Evolutionary conservation across 1,140 invertebrate genomes (phyloP).

Genomic region (Anoplophora glabripennis): DNA sequence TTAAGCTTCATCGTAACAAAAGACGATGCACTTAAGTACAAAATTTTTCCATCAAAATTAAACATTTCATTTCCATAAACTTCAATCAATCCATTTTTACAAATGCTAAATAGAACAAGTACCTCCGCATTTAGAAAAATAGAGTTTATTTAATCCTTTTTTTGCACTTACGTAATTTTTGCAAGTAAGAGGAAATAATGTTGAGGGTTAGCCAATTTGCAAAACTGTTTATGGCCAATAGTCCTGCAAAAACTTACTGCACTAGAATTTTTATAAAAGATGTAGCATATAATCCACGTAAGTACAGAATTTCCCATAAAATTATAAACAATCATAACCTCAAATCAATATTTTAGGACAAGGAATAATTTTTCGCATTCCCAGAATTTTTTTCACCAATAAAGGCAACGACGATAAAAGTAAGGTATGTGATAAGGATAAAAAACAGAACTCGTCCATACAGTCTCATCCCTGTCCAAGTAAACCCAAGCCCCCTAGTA

Average conservation of each 20-base stretch:
- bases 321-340: background rate
- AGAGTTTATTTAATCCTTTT: background rate
- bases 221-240: background rate
- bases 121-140: background rate
- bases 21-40: too few relatives aligned
- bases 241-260: background rate
- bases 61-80: background rate
- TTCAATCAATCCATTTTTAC: background rate
- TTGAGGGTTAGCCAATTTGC: background rate
- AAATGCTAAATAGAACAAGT: background rate
- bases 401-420: slow-evolving; percentile 15
- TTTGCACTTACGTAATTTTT: background rate
- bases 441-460: slow-evolving; percentile 1
- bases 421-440: slow-evolving; percentile 23
- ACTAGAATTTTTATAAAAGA: background rate
- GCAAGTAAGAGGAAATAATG: background rate
- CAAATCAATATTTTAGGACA: background rate
- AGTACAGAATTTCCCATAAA: background rate
- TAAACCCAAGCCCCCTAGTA: background rate
- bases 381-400: background rate
- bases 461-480: slow-evolving; percentile 19
- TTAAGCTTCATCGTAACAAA: too few relatives aligned
- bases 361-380: slow-evolving; percentile 10
- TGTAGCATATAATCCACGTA: background rate
- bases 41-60: slow-evolving; percentile 5